Percentiles rank a stretch among this genome's conserved stretches.
Evolutionary conservation across 1,140 invertebrate species (phyloP).

Genomic region (Drosophila nebulosa): DNA sequence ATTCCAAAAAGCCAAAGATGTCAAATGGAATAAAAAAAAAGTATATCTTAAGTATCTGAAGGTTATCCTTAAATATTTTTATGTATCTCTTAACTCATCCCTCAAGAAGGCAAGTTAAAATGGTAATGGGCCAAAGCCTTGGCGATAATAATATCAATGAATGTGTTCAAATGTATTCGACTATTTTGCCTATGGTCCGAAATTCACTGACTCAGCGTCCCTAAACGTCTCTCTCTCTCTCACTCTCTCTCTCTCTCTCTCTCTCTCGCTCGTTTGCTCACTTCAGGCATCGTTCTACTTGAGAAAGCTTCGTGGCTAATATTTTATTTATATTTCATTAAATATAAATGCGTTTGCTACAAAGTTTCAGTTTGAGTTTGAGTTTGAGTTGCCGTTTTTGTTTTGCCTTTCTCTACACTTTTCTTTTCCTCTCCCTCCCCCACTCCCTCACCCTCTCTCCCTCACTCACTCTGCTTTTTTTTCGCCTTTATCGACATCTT

Average conservation of each 20-base stretch:
- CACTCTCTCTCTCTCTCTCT: not conserved
- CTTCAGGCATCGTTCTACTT: not conserved
- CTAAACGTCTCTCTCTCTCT: too few species aligned
- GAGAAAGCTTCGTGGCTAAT: not conserved
- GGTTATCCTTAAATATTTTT: not conserved
- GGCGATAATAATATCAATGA: not conserved
- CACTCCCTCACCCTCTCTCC: too few species aligned
- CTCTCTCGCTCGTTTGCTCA: not conserved
- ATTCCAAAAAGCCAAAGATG: not conserved
- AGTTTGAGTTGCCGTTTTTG: not conserved
- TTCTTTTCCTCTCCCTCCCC: not conserved
- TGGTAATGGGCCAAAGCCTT: not conserved
- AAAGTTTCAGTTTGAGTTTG: not conserved
- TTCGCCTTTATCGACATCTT: not conserved
- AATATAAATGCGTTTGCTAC: constrained; percentile 3
- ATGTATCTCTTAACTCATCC: too few species aligned
- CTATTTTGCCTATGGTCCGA: not conserved
- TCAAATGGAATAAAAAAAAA: not conserved
- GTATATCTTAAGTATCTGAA: too few species aligned
- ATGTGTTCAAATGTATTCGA: not conserved
- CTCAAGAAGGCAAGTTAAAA: not conserved
- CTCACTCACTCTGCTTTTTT: too few species aligned
- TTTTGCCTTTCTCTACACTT: not conserved
- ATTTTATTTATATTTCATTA: constrained; percentile 7
- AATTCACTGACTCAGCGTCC: too few species aligned